These are phyloP conservation scores for Molossus alvarezi DNA, from an alignment of 2,797 vertebrate species.

Conservation along the genomic window DNA sequence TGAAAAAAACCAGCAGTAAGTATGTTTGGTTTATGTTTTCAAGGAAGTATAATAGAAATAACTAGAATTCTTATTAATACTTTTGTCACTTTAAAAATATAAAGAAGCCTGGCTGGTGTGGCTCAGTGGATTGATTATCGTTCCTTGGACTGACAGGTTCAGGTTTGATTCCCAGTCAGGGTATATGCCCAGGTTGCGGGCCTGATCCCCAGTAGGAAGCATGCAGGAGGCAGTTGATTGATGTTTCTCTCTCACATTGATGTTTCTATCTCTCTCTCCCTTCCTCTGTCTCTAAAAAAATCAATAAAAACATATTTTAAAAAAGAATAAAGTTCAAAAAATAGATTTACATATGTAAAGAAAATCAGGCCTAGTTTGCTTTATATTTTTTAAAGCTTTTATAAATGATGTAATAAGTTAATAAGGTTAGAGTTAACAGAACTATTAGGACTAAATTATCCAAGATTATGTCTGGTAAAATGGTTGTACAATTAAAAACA, in stretches of 20 bases:
- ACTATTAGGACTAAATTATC: not conserved
- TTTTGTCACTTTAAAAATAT: constrained; percentile 29
- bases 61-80: constrained; percentile 15
- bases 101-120: too few relatives aligned
- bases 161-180: too few relatives aligned
- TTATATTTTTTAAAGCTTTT: constrained; percentile 43
- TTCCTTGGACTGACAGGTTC: too few relatives aligned
- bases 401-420: not conserved
- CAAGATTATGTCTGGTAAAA: constrained; percentile 20
- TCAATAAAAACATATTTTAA: too few relatives aligned
- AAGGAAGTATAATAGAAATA: constrained; percentile 49
- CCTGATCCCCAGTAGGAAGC: too few relatives aligned
- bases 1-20: constrained; percentile 95
- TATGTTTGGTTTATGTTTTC: constrained; percentile 72
- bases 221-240: too few relatives aligned
- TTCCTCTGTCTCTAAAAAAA: too few relatives aligned
- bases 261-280: too few relatives aligned
- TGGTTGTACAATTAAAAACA: not conserved
- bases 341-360: not conserved
- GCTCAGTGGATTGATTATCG: too few relatives aligned
- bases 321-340: too few relatives aligned
- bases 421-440: constrained; percentile 43
- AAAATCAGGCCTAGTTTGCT: not conserved
- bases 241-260: too few relatives aligned
- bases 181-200: too few relatives aligned